These are phyloP conservation scores for Apeltes quadracus DNA, from an alignment of 2,113 vertebrate genomes.

Conservation along the genomic window DNA sequence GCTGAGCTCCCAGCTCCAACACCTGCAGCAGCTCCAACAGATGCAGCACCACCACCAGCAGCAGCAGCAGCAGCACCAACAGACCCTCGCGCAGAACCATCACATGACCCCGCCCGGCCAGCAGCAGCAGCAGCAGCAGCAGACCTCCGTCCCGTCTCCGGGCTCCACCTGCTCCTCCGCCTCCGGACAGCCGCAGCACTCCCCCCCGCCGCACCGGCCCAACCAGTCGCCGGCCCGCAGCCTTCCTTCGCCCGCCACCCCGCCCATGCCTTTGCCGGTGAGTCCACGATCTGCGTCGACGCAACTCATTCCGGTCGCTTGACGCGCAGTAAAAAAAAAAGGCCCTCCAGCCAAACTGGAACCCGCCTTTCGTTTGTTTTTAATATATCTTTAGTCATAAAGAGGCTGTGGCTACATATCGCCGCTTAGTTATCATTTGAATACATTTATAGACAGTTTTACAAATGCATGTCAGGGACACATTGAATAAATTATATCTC, in stretches of 20 bases:
- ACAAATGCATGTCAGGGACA: neutral
- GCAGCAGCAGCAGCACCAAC: conserved; percentile 90
- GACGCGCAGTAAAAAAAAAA: neutral
- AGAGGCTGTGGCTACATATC: neutral
- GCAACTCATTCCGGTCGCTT: neutral
- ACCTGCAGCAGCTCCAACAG: conserved; percentile 97
- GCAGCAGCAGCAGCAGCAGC: conserved; percentile 85
- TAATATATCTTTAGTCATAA: neutral
- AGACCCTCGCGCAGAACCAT: conserved; percentile 79
- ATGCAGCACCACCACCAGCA: conserved; percentile 92
- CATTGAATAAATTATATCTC: neutral
- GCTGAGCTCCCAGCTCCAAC: conserved; percentile 97
- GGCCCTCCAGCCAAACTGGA: neutral
- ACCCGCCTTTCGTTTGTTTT: neutral
- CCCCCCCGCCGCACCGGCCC: conserved; percentile 88
- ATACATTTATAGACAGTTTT: neutral
- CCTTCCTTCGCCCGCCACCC: conserved; percentile 92
- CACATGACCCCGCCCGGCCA: conserved; percentile 85
- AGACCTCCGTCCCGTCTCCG: conserved; percentile 74
- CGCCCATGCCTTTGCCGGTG: conserved; percentile 92
- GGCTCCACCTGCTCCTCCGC: conserved; percentile 84
- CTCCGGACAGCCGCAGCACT: conserved; percentile 80
- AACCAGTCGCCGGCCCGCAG: conserved; percentile 92
- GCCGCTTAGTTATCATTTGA: neutral
- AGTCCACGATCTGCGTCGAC: conserved; percentile 25